These are phyloP conservation scores for Muscina levida DNA, from an alignment of 2,888 invertebrate species.

Conservation along the genomic window DNA sequence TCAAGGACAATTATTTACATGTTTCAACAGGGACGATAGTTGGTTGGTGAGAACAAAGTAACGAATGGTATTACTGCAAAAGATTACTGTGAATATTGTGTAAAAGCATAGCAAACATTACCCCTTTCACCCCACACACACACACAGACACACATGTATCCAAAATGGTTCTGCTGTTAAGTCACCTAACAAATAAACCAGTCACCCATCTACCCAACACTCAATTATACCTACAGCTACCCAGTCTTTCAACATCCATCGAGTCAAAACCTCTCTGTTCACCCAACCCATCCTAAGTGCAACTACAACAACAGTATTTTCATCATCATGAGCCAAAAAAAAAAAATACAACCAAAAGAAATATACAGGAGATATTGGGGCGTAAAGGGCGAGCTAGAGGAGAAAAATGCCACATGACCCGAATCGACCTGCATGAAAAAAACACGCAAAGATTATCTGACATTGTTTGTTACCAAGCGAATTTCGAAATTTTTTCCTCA, in stretches of 20 bases:
- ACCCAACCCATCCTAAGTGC: slow-evolving; percentile 1
- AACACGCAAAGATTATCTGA: slow-evolving; percentile 36
- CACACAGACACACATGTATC: slow-evolving; percentile 21
- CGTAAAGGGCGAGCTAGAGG: background rate
- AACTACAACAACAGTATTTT: background rate
- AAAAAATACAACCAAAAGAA: too few relatives aligned
- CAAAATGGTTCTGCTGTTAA: too few relatives aligned
- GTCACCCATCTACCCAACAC: too few relatives aligned
- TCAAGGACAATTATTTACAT: background rate
- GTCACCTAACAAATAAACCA: too few relatives aligned
- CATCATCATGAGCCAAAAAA: slow-evolving; percentile 40
- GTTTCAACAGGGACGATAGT: background rate
- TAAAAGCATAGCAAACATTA: background rate
- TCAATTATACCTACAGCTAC: too few relatives aligned
- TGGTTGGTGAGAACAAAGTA: slow-evolving; percentile 15
- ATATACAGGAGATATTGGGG: too few relatives aligned
- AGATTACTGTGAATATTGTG: background rate
- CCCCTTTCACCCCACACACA: slow-evolving; percentile 1
- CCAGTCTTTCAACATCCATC: too few relatives aligned
- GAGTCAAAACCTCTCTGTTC: background rate
- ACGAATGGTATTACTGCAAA: slow-evolving; percentile 16
- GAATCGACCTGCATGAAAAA: slow-evolving; percentile 58
- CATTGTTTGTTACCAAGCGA: slow-evolving; percentile 24
- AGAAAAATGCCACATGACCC: slow-evolving; percentile 44
- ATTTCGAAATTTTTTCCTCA: slow-evolving; percentile 15